Evolutionary conservation across 2,113 vertebrate genomes (phyloP).

Genomic region (Ceratotherium simum): DNA sequence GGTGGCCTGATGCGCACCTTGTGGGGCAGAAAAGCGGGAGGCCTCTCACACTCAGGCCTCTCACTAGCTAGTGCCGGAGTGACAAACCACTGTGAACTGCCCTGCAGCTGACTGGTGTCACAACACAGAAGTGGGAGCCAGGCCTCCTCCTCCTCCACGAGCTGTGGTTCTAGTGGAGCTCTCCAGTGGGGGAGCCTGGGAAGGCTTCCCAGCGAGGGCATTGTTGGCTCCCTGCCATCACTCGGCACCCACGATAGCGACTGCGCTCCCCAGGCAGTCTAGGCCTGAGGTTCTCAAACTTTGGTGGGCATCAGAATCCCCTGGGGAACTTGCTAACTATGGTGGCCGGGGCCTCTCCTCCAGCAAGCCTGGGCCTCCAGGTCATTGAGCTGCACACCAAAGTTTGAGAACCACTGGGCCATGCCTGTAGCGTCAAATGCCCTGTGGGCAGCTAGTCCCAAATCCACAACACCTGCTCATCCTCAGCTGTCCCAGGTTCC

Average conservation of each 20-base stretch:
- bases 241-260: neutral
- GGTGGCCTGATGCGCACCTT: neutral
- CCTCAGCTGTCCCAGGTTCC: neutral
- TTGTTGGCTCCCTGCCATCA: neutral
- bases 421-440: neutral
- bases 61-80: neutral
- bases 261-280: neutral
- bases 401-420: neutral
- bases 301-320: neutral
- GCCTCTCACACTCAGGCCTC: no score
- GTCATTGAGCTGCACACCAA: no score
- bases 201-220: neutral
- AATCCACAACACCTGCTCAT: no score
- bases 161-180: neutral
- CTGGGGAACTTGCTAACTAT: neutral
- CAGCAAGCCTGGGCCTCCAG: neutral
- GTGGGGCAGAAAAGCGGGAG: neutral
- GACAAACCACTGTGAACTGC: neutral
- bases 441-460: neutral
- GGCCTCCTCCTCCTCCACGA: neutral
- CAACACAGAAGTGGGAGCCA: rapidly evolving
- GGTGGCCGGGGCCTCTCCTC: no score
- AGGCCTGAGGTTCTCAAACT: neutral
- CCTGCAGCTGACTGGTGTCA: neutral
- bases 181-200: no score